Conservation (phyloP, 2,113 vertebrate species). For the Pelecanus crispus region DNA sequence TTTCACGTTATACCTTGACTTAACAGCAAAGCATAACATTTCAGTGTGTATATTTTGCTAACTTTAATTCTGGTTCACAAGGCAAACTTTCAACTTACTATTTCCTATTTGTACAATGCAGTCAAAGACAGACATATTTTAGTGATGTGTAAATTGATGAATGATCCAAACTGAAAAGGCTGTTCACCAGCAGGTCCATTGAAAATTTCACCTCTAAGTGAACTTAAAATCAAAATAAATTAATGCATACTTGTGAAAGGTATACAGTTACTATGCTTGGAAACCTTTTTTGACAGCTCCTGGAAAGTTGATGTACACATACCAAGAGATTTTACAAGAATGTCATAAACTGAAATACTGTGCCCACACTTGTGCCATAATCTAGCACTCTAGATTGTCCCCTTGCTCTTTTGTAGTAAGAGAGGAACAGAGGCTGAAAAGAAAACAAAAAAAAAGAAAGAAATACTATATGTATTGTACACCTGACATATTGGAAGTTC, state of each 20-base stretch:
- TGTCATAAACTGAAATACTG: background rate
- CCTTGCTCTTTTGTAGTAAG: background rate
- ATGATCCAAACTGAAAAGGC: background rate
- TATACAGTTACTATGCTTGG: background rate
- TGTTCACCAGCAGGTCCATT: background rate
- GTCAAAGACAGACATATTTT: background rate
- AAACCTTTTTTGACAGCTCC: background rate
- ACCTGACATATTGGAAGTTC: background rate
- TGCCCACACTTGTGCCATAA: background rate
- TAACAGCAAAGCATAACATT: background rate
- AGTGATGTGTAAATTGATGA: background rate
- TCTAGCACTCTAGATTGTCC: background rate
- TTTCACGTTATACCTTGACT: background rate
- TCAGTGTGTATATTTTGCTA: background rate
- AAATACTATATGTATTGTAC: background rate
- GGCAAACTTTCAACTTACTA: background rate
- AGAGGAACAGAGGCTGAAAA: background rate
- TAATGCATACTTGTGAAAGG: background rate
- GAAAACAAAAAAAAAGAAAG: background rate
- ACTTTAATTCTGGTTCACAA: background rate
- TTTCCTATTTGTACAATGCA: background rate
- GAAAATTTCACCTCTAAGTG: background rate
- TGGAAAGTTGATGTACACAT: background rate
- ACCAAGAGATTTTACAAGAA: background rate
- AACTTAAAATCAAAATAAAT: background rate